Conservation (phyloP, 2,113 vertebrate genomes). For the Amphilophus citrinellus region DNA sequence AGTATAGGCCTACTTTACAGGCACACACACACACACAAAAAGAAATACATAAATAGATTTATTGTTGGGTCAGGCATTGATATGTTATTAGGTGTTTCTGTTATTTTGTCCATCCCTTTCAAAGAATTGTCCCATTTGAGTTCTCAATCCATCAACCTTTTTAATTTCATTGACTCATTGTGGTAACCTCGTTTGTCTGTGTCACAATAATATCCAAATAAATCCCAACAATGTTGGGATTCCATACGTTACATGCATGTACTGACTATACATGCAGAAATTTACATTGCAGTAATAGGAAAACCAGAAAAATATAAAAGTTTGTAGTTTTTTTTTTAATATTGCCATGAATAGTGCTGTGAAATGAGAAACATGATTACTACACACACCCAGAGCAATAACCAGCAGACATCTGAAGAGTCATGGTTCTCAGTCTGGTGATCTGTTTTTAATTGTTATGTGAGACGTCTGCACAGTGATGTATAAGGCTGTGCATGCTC, state of each 20-base stretch:
- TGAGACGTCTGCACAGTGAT: slow-evolving; percentile 44
- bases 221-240: background rate
- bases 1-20: too few species aligned
- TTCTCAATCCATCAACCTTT: too few species aligned
- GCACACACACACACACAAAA: too few species aligned
- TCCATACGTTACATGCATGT: too few species aligned
- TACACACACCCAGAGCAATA: slow-evolving; percentile 39
- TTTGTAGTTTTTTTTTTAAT: background rate
- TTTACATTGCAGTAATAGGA: background rate
- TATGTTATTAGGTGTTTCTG: too few species aligned
- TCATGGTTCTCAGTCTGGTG: slow-evolving; percentile 49
- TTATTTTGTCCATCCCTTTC: too few species aligned
- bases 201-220: background rate
- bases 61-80: too few species aligned
- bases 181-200: background rate
- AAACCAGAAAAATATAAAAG: background rate
- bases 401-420: slow-evolving; percentile 42
- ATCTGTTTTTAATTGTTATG: slow-evolving; percentile 73
- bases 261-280: background rate
- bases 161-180: too few species aligned
- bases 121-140: too few species aligned
- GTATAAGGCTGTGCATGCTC: slow-evolving; percentile 44
- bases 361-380: slow-evolving; percentile 23
- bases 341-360: background rate
- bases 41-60: too few species aligned